Conservation (phyloP, 2,797 vertebrate genomes). For the Danio aesculapii region DNA sequence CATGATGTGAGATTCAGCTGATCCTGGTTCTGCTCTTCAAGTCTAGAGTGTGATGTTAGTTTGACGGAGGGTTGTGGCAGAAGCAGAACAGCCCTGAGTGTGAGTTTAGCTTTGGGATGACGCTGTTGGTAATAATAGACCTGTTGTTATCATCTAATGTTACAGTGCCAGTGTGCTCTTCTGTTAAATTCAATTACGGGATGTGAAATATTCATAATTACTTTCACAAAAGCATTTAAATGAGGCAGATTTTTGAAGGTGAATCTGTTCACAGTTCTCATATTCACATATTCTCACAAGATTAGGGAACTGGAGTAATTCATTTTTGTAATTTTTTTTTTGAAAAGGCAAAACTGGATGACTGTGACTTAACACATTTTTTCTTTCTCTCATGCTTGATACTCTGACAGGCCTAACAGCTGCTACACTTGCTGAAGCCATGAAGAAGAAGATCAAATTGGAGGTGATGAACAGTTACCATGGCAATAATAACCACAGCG, state of each 20-base stretch:
- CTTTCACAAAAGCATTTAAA: conserved; percentile 34
- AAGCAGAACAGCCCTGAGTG: background rate
- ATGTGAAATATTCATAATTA: conserved; percentile 81
- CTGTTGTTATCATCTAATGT: conserved; percentile 58
- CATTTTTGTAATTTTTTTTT: too few species aligned
- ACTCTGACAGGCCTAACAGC: conserved; percentile 84
- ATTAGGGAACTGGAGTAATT: conserved; percentile 1
- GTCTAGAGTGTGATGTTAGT: background rate
- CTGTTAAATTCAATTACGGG: conserved; percentile 79
- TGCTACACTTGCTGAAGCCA: conserved; percentile 89
- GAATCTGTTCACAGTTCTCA: conserved; percentile 44
- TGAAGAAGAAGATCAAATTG: conserved; percentile 99
- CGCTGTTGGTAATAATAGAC: conserved; percentile 58
- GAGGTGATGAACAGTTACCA: conserved; percentile 96
- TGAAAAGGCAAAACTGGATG: background rate
- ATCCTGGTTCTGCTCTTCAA: conserved; percentile 22
- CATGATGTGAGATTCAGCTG: conserved; percentile 13
- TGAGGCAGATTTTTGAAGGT: conserved; percentile 19
- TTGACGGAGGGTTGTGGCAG: background rate
- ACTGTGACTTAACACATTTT: conserved; percentile 25
- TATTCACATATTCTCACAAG: conserved; percentile 13
- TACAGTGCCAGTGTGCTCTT: conserved; percentile 42
- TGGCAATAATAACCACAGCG: conserved; percentile 89
- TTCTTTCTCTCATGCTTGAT: conserved; percentile 43
- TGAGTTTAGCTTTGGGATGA: conserved; percentile 19